Base-by-base conservation (phyloP, 2,113 vertebrate species). In the Misgurnus mizolepis region DNA sequence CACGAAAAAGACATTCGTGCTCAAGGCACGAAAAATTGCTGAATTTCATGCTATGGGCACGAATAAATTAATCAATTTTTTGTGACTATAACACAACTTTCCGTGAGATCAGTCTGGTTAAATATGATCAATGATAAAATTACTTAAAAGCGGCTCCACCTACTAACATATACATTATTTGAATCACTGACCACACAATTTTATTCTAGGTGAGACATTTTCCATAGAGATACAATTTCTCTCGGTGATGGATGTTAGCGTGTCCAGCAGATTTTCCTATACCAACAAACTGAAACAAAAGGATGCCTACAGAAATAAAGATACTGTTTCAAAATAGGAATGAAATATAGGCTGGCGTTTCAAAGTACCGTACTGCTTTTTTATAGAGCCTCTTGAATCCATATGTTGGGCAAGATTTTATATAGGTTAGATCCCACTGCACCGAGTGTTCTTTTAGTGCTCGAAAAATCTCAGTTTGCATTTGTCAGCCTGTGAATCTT, bases 371-470 rank as follows among this genome's bases (percentile, higher is more conserved):
- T 61, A 64, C 56, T 64, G 56, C 49, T 69, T 6, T 66, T 61
- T 27, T 55, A 43, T 41, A 81, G 56, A 41, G 55, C n/a, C 73
- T 69, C 72, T 70, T 55, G 12, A 64, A 70, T 64, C 49, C 12
- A 39, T 62, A 77, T 62, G 43, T 55, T 82, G 18, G 53, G 39
- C 12, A 3, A 34, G 58, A 8, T 45, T 34, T 81, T 81, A 67
- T 74, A 60, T 61, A 47, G 45, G 60, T 72, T 62, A 66, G 27
- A 78, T 78, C 70, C 69, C 50, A n/a, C 34, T 67, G 58, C 40
- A 60, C 45, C 60, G 34, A 73, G n/a, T 9, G 69, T 14, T 49
- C 15, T 65, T 66, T 47, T 53, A 79, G 5, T 60, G 22, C 27
- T 58, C 11, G 45, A 70, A 60, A n/a, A 15, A 34, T 22, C n/a